Conservation (phyloP, 2,113 vertebrate species). For the Hyaena hyaena region DNA sequence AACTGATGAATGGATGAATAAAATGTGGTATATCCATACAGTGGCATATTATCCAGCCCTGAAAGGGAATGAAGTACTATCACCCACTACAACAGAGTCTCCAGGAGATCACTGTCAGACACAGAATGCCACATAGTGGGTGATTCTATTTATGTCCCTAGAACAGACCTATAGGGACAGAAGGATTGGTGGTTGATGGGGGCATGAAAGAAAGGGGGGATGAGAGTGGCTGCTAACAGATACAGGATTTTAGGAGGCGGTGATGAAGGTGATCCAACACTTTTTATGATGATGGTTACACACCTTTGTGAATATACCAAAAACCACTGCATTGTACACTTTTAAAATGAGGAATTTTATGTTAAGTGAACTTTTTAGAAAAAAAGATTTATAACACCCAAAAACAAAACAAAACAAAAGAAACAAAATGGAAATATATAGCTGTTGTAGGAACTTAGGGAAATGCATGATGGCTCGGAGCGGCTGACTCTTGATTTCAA, state of each 20-base stretch:
- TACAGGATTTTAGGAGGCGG: not conserved
- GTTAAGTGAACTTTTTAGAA: not conserved
- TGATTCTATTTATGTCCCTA: no score
- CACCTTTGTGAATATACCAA: not conserved
- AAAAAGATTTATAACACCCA: not conserved
- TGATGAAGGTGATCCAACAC: not conserved
- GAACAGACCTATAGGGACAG: not conserved
- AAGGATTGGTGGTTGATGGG: not conserved
- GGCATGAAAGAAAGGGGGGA: fast-evolving
- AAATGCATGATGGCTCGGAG: not conserved
- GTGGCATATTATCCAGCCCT: not conserved
- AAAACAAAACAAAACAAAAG: not conserved
- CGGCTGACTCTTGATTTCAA: no score
- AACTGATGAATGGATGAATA: not conserved
- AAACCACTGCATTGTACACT: not conserved
- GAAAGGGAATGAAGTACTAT: not conserved
- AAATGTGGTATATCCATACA: not conserved
- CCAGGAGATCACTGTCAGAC: not conserved
- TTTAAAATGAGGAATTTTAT: not conserved
- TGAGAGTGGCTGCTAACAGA: no score
- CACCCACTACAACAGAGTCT: no score
- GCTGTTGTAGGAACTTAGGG: not conserved
- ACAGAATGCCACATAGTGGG: fast-evolving
- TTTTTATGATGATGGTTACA: not conserved
- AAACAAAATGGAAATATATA: not conserved